phyloP scores from a whole-genome alignment of 1,140 invertebrate genomes.

The Manduca sexta region DNA sequence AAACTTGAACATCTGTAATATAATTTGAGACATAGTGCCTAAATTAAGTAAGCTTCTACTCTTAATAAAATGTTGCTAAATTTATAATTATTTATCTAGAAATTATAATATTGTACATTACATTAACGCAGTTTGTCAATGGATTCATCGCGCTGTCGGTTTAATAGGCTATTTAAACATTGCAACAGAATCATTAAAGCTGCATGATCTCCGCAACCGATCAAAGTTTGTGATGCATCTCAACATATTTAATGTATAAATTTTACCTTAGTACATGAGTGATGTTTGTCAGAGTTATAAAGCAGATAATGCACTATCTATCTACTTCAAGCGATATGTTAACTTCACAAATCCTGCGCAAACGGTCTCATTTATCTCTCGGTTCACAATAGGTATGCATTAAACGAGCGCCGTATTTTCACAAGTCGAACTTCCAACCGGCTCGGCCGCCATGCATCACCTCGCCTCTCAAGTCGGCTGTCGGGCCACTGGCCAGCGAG shows the following conservation, averaged over 20 bases:
- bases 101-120: too few relatives aligned
- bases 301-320: neutral
- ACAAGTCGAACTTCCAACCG: slow-evolving; percentile 5
- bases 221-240: slow-evolving; percentile 8
- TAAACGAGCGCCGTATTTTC: slow-evolving; percentile 7
- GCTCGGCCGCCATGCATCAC: slow-evolving; percentile 1
- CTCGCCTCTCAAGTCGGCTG: neutral
- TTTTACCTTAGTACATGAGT: too few relatives aligned
- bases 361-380: slow-evolving; percentile 1
- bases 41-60: too few relatives aligned
- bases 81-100: too few relatives aligned
- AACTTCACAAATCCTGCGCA: slow-evolving; percentile 1
- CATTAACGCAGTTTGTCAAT: neutral
- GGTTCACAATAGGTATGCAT: slow-evolving; percentile 1
- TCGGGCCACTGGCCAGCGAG: too few relatives aligned
- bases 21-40: too few relatives aligned
- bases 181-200: slow-evolving; percentile 26
- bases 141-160: neutral
- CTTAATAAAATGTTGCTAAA: too few relatives aligned
- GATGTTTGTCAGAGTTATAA: too few relatives aligned
- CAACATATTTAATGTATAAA: neutral
- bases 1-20: too few relatives aligned
- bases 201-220: slow-evolving; percentile 14
- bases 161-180: slow-evolving; percentile 45
- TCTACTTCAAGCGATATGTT: neutral